Conservation (phyloP, 2,113 vertebrate species). For the Egretta garzetta region DNA sequence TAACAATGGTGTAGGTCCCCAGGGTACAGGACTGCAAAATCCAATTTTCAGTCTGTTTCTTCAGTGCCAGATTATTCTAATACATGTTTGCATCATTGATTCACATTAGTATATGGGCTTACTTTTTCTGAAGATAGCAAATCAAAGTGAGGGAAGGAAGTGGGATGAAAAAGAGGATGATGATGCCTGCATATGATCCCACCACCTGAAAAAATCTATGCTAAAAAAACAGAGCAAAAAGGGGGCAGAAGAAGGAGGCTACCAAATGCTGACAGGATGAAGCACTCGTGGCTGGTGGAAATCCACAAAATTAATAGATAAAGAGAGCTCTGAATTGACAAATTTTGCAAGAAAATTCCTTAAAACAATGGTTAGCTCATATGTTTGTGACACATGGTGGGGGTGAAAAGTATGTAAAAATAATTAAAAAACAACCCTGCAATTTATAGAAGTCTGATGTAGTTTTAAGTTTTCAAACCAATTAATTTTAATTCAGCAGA, state of each 20-base stretch:
- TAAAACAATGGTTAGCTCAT: neutral
- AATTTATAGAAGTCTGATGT: neutral
- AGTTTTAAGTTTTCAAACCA: neutral
- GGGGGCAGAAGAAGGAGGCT: neutral
- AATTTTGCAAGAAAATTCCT: neutral
- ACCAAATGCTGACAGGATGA: neutral
- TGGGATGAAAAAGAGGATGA: neutral
- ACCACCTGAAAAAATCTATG: neutral
- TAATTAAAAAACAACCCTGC: neutral
- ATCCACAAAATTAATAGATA: neutral
- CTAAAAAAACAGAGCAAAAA: neutral
- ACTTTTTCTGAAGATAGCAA: neutral
- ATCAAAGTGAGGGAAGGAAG: neutral
- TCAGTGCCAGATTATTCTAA: neutral
- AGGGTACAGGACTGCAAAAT: neutral
- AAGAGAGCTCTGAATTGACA: neutral
- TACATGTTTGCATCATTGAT: neutral
- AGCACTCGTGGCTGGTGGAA: neutral
- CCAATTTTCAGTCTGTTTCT: neutral
- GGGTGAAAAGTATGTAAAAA: neutral
- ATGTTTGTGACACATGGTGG: rapidly evolving
- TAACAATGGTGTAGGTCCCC: neutral
- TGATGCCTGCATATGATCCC: neutral
- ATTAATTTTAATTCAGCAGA: neutral
- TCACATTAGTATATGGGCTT: neutral